Conservation (phyloP, 2,888 invertebrate species). For the Conchocele bisecta region DNA sequence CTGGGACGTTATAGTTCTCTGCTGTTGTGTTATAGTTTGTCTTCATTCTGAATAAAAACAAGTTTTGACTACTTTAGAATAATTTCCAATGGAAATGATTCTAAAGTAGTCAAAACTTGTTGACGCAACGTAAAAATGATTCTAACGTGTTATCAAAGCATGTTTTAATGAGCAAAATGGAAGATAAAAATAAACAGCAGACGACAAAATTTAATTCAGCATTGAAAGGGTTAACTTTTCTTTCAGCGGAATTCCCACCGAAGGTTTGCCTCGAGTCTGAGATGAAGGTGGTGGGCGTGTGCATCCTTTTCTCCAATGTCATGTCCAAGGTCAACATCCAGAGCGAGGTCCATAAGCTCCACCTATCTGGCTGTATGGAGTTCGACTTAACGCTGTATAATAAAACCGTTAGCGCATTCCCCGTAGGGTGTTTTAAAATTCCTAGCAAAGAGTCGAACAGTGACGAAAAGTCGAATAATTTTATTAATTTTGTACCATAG, state of each 20-base stretch:
- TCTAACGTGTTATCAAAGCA: no score
- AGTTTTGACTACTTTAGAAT: no score
- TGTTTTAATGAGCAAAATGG: no score
- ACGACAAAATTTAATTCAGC: no score
- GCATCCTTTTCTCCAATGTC: slow-evolving; percentile 74
- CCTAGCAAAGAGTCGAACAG: slow-evolving; percentile 62
- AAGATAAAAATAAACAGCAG: no score
- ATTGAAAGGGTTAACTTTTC: not conserved
- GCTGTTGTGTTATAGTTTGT: no score
- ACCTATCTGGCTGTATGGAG: slow-evolving; percentile 73
- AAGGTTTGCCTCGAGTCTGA: slow-evolving; percentile 73
- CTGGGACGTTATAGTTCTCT: no score
- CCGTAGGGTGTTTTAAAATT: slow-evolving; percentile 77
- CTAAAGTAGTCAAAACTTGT: no score
- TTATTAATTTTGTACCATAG: slow-evolving; percentile 61
- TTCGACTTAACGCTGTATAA: slow-evolving; percentile 73
- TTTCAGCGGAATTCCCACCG: slow-evolving; percentile 75
- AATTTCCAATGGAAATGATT: no score
- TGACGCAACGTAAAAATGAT: not conserved
- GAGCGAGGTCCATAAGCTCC: slow-evolving; percentile 71
- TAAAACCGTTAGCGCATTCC: slow-evolving; percentile 72
- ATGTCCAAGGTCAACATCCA: slow-evolving; percentile 71
- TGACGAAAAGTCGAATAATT: no score
- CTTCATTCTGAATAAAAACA: no score
- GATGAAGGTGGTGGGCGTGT: slow-evolving; percentile 72